These are phyloP conservation scores for Aeoliscus strigatus DNA, from an alignment of 2,797 vertebrate genomes.

Conservation along the genomic window DNA sequence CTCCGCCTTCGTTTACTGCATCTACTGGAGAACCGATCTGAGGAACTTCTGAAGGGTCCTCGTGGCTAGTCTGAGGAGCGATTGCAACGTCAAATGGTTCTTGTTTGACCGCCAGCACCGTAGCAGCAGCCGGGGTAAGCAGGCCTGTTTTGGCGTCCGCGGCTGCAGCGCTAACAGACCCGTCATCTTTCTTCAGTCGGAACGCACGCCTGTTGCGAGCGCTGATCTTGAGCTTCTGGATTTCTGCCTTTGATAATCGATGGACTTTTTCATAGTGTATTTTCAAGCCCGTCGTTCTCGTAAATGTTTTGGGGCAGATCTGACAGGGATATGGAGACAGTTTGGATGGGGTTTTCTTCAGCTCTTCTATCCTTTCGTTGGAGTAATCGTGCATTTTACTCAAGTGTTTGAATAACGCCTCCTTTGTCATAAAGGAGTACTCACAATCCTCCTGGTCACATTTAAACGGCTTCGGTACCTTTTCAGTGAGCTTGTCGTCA, in stretches of 20 bases:
- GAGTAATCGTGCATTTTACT: conserved; percentile 89
- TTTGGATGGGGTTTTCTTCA: conserved; percentile 92
- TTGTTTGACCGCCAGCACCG: conserved; percentile 57
- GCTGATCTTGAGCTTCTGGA: conserved; percentile 87
- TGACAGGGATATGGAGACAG: conserved; percentile 94
- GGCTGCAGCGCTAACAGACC: not conserved
- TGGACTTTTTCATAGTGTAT: conserved; percentile 98
- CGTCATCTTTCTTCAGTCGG: conserved; percentile 46
- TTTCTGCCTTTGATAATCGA: conserved; percentile 87
- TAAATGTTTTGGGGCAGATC: conserved; percentile 96
- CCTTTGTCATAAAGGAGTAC: conserved; percentile 98
- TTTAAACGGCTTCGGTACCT: conserved; percentile 88
- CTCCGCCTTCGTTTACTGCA: conserved; percentile 26
- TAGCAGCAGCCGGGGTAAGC: conserved; percentile 3
- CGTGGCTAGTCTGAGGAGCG: conserved; percentile 40
- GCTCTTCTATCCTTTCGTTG: conserved; percentile 90
- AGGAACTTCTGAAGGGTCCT: conserved; percentile 26
- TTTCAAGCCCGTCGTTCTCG: conserved; percentile 94
- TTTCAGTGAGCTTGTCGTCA: conserved; percentile 76
- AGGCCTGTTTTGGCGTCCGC: conserved; percentile 23
- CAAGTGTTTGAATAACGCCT: conserved; percentile 95
- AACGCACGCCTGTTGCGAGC: conserved; percentile 61
- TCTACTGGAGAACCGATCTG: conserved; percentile 30
- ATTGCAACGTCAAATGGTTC: conserved; percentile 69
- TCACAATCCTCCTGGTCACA: conserved; percentile 88